phyloP scores from a whole-genome alignment of 2,113 vertebrate species.

The Rattus rattus region DNA sequence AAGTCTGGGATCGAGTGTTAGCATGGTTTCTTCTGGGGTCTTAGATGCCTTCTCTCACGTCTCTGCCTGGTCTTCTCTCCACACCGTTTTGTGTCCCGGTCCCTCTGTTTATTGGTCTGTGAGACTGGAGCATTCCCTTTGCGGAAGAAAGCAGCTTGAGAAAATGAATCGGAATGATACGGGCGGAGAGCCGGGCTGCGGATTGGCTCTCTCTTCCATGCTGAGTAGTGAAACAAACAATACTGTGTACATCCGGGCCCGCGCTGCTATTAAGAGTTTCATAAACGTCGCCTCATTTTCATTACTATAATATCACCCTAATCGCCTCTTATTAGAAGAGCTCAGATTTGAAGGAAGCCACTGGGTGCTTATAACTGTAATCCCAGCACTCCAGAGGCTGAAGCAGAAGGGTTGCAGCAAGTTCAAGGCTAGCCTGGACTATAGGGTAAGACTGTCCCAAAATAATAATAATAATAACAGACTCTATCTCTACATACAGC shows the following conservation, averaged over 20 bases:
- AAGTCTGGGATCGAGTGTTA: background rate
- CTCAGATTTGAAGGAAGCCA: background rate
- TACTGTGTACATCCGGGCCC: background rate
- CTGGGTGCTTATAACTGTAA: background rate
- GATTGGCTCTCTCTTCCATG: background rate
- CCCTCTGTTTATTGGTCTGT: background rate
- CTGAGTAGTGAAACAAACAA: background rate
- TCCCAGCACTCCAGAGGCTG: background rate
- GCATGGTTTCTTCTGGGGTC: background rate
- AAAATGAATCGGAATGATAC: background rate
- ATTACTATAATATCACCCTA: background rate
- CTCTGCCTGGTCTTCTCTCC: background rate
- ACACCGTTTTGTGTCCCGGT: background rate
- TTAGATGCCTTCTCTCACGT: background rate
- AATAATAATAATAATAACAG: background rate
- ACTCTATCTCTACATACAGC: background rate
- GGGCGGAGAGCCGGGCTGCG: background rate
- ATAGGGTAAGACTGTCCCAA: background rate
- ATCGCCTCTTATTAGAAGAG: background rate
- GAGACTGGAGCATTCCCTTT: background rate
- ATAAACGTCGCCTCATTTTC: conserved; percentile 6
- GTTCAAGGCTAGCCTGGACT: background rate
- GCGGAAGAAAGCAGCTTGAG: background rate
- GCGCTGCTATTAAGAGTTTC: background rate
- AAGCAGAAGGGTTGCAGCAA: background rate